Evolutionary conservation across 2,888 invertebrate species (phyloP), one percentile per base, ranked within the genome.

Genomic region (Calameuta idolon): DNA sequence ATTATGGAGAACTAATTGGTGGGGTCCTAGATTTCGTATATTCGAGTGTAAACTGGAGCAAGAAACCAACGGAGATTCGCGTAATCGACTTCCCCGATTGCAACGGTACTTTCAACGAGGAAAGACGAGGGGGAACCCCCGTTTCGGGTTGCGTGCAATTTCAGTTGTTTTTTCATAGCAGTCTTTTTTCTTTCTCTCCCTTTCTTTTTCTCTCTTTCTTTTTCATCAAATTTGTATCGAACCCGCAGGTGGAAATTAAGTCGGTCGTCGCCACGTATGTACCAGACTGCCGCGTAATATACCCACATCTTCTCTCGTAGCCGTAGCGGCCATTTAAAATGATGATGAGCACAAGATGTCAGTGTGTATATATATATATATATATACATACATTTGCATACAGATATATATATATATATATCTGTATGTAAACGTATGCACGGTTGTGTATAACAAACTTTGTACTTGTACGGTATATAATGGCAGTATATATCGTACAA

Each of bases 331-430:
- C 55, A 55, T 55, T 55, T 55, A 55, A 55, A 23, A 9, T 55
- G 23, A 23, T 23, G 55, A 55, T 55, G 55, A 55, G 23, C 23
- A 55, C 55, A 23, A 23, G 55, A 55, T 23, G 9, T 55, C 9
- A 55, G 35, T 75, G 68, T 37, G 74, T 75, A 55, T 74, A 30
- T 78, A 35, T 69, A 78, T 78, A 77, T 74, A 79, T 80, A 78
- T 77, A 79, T 80, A 78, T 76, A 79, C 77, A 12, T 77, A 75
- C 76, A 76, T 77, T 76, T 73, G 79, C 80, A 82, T 73, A n/a
- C n/a, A n/a, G n/a, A 77, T 74, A 79, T 80, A 78, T 77, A 79
- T 80, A 78, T 76, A 79, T 78, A 12, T 77, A 75, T 77, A 76
- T 77, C 77, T 73, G 79, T 80, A 82, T 73, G 68, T 75, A 37